Base-by-base conservation (phyloP, 2,888 invertebrate species). In the Phasia obesa region DNA sequence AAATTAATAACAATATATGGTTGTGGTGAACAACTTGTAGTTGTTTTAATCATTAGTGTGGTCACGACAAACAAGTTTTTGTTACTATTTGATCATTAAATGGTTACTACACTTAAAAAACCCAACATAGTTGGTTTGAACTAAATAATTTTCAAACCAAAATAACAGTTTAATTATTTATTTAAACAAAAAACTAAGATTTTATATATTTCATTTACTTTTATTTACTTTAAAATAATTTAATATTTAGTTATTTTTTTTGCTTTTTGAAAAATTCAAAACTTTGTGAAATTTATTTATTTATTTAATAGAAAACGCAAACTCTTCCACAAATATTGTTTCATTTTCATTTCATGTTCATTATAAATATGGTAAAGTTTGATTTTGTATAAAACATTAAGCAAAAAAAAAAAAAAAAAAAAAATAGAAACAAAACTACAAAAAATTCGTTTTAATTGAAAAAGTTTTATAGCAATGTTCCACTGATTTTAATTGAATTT, bases 401-500 rank as follows among this genome's bases (percentile, higher is more conserved):
- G 42, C 35, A 59, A 53, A 70, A 71, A 67, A 73, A n/a, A n/a
- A n/a, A n/a, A n/a, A n/a, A n/a, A n/a, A n/a, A 51, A 67, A 47
- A 44, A 51, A 53, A 19, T 2, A 70, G 57, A 53, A 53, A 60
- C 44, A 60, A 64, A 70, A 70, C 60, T 60, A 38, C 21, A 42
- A 59, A 59, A 77, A 73, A 70, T 47, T 27, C 31, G 81, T 71
- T 84, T 84, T 84, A 84, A 84, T 84, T 84, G 84, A 84, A 84
- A 84, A 84, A 84, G 84, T 84, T 84, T 84, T 64, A 31, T 60
- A 59, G 73, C 47, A 80, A 75, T 84, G 69, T 81, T 78, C 78
- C 79, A 83, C 83, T 83, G 79, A 84, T 70, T 84, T 84, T 84
- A 84, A 84, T 84, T 84, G 84, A 81, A 84, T 81, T 84, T 75